Evolutionary conservation across 2,113 vertebrate species (phyloP).

Genomic region (Motacilla alba): DNA sequence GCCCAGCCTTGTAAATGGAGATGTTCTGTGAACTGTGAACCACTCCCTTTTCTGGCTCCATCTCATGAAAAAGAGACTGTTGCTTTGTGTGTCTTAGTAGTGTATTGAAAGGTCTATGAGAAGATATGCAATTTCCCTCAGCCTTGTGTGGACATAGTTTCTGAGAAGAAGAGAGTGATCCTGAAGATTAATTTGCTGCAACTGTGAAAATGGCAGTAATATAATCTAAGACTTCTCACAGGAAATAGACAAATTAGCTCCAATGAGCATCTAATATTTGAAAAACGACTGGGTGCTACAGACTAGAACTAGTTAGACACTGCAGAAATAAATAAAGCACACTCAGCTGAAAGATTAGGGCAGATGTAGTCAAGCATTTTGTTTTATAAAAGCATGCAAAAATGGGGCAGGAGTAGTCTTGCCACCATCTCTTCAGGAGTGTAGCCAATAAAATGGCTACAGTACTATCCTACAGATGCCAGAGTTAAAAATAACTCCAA

Average conservation of each 20-base stretch:
- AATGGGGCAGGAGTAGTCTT: background rate
- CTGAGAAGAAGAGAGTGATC: background rate
- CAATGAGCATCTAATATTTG: background rate
- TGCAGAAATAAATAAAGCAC: background rate
- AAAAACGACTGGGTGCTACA: background rate
- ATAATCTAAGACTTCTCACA: background rate
- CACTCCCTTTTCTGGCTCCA: background rate
- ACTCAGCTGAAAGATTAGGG: background rate
- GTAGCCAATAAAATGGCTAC: background rate
- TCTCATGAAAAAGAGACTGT: background rate
- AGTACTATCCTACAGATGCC: background rate
- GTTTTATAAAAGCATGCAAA: background rate
- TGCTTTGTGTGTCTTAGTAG: background rate
- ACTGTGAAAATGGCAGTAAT: background rate
- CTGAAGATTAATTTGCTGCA: background rate
- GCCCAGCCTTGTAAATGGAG: background rate
- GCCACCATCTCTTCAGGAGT: background rate
- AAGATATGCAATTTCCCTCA: accelerated
- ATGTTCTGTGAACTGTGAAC: background rate
- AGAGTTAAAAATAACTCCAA: background rate
- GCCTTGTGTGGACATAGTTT: background rate
- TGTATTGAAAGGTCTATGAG: background rate
- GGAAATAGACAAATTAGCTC: background rate
- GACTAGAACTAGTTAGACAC: background rate
- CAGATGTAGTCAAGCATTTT: background rate